Conservation (phyloP, 2,113 vertebrate genomes). For the Cyanistes caeruleus region DNA sequence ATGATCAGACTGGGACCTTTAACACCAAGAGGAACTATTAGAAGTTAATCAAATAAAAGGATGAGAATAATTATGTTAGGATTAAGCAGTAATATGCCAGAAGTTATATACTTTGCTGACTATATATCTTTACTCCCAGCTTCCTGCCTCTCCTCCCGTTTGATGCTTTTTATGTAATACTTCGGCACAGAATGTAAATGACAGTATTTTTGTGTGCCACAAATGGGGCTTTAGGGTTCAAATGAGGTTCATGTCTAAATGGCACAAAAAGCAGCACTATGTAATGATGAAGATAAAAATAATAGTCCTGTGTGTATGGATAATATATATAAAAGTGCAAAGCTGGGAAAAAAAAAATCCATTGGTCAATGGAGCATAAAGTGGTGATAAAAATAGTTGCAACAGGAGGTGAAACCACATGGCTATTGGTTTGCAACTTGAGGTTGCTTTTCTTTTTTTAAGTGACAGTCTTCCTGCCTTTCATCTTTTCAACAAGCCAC, state of each 20-base stretch:
- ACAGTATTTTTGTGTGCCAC: conserved; percentile 72
- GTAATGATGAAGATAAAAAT: conserved; percentile 74
- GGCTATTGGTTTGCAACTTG: background rate
- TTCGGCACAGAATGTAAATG: conserved; percentile 79
- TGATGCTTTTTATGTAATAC: conserved; percentile 79
- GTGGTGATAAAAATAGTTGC: conserved; percentile 65
- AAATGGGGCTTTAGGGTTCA: conserved; percentile 75
- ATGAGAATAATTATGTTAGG: conserved; percentile 96
- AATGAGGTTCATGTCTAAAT: conserved; percentile 74
- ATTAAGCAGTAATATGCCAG: conserved; percentile 87
- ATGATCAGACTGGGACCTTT: conserved; percentile 96
- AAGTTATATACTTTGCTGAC: conserved; percentile 84
- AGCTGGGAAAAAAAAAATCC: conserved; percentile 41
- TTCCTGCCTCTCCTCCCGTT: conserved; percentile 71
- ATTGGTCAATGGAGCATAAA: conserved; percentile 73
- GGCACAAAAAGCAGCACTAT: conserved; percentile 58
- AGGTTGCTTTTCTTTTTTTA: background rate
- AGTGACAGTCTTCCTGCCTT: background rate
- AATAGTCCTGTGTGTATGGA: conserved; percentile 3
- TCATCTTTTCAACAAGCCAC: background rate
- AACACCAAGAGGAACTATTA: conserved; percentile 97
- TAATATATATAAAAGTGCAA: conserved; percentile 67
- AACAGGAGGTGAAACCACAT: conserved; percentile 63
- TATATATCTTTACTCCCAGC: conserved; percentile 81
- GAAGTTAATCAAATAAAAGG: conserved; percentile 99